Evolutionary conservation across 35 echinoderm and acorn worm genomes (phyloP).

Genomic region (Chiridota heheva): DNA sequence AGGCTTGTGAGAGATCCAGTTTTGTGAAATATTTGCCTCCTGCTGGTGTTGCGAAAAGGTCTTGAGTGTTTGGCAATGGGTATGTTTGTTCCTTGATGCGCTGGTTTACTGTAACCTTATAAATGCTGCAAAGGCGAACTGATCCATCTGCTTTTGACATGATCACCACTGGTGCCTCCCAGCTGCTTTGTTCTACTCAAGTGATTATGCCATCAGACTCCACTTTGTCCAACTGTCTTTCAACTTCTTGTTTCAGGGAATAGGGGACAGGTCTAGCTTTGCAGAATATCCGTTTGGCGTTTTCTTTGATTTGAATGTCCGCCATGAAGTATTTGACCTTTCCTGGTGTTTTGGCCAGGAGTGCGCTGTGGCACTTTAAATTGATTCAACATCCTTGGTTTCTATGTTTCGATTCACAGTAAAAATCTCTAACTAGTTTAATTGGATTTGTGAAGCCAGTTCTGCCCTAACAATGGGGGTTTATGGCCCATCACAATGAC

Average conservation of each 20-base stretch:
- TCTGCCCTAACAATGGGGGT: conserved; percentile 49
- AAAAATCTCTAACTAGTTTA: conserved; percentile 55
- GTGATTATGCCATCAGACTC: not conserved
- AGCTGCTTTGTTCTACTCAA: conserved; percentile 1
- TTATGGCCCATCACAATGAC: conserved; percentile 14
- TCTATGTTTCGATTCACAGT: not conserved
- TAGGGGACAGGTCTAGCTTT: conserved; percentile 1
- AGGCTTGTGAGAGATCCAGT: conserved; percentile 15
- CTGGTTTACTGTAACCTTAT: conserved; percentile 17
- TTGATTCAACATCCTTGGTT: not conserved
- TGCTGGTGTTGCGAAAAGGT: conserved; percentile 16
- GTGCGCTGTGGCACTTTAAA: conserved; percentile 11
- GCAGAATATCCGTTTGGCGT: not conserved
- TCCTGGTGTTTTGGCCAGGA: conserved; percentile 5
- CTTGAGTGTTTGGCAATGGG: conserved; percentile 29
- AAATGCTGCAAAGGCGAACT: conserved; percentile 13
- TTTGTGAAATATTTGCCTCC: conserved; percentile 19
- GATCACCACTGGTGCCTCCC: not conserved
- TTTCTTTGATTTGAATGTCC: not conserved
- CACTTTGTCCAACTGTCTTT: not conserved
- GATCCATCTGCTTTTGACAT: conserved; percentile 36
- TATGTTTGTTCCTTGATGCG: conserved; percentile 21
- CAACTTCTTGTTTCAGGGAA: conserved; percentile 9
- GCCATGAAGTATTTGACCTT: not conserved
- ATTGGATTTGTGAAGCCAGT: conserved; percentile 44